Evolutionary conservation across 2,888 invertebrate genomes (phyloP).

Genomic region (Schizotus pectinicornis): DNA sequence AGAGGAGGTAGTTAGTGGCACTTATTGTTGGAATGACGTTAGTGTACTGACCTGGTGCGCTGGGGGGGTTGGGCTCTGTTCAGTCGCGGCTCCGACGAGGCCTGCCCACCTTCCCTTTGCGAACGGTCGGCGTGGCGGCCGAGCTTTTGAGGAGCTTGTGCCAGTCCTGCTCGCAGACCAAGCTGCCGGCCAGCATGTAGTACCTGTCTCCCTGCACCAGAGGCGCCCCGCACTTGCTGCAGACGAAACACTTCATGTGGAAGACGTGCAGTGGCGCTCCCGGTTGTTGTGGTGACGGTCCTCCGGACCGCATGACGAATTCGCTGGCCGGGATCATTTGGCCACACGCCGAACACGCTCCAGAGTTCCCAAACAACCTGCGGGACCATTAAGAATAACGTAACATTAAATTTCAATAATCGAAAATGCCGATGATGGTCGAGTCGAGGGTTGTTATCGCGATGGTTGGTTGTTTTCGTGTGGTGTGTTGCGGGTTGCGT

Average conservation of each 20-base stretch:
- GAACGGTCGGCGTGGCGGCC: slow-evolving; percentile 70
- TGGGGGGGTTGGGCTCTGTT: slow-evolving; percentile 58
- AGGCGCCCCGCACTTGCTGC: slow-evolving; percentile 90
- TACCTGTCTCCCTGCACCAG: slow-evolving; percentile 92
- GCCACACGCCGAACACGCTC: slow-evolving; percentile 90
- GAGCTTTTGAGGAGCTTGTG: slow-evolving; percentile 87
- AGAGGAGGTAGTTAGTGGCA: no score
- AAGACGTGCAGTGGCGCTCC: slow-evolving; percentile 76
- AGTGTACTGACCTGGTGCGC: slow-evolving; percentile 39
- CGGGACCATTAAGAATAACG: slow-evolving; percentile 54
- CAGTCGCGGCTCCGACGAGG: slow-evolving; percentile 90
- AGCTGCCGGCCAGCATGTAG: slow-evolving; percentile 87
- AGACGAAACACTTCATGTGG: slow-evolving; percentile 95
- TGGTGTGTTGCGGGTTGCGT: slow-evolving; percentile 13
- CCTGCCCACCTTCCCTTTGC: slow-evolving; percentile 89
- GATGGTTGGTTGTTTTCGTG: slow-evolving; percentile 5
- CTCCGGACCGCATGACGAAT: slow-evolving; percentile 87
- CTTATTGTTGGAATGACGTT: no score
- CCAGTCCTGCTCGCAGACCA: slow-evolving; percentile 96
- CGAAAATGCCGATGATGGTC: slow-evolving; percentile 12
- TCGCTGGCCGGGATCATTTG: slow-evolving; percentile 93
- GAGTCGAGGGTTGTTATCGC: slow-evolving; percentile 1
- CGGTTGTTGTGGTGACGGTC: slow-evolving; percentile 63
- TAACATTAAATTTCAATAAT: slow-evolving; percentile 50
- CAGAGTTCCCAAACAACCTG: slow-evolving; percentile 91